Conservation (phyloP, 1,140 invertebrate genomes). For the Proctacanthus coquilletti region DNA sequence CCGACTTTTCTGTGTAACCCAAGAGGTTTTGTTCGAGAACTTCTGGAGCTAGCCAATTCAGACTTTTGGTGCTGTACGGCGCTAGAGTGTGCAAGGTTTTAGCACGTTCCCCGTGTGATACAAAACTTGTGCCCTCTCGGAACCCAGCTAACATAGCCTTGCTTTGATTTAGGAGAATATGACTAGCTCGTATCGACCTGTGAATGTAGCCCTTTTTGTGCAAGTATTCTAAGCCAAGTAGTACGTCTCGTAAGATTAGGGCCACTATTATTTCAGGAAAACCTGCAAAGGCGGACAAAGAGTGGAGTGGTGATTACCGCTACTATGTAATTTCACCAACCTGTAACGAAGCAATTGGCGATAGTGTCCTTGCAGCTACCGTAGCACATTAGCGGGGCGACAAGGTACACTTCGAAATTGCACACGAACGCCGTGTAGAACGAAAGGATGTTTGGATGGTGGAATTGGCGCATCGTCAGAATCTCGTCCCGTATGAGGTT, state of each 20-base stretch:
- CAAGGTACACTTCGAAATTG: slow-evolving; percentile 55
- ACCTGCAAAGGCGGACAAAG: slow-evolving; percentile 24
- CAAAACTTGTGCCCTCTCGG: slow-evolving; percentile 54
- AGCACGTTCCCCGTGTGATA: slow-evolving; percentile 52
- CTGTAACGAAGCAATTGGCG: slow-evolving; percentile 57
- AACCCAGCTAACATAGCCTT: slow-evolving; percentile 49
- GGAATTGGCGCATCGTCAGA: slow-evolving; percentile 52
- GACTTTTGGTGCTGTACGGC: slow-evolving; percentile 44
- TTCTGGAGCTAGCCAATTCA: slow-evolving; percentile 84
- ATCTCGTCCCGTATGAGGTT: slow-evolving; percentile 61
- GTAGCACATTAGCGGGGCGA: slow-evolving; percentile 64
- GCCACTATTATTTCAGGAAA: slow-evolving; percentile 67
- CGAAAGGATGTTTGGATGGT: slow-evolving; percentile 60
- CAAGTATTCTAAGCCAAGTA: slow-evolving; percentile 66
- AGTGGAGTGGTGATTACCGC: no score
- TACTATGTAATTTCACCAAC: slow-evolving; percentile 17
- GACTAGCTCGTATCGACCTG: slow-evolving; percentile 70
- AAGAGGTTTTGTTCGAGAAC: slow-evolving; percentile 78
- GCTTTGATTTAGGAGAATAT: slow-evolving; percentile 43
- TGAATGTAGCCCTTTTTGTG: slow-evolving; percentile 75
- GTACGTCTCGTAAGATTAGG: slow-evolving; percentile 60
- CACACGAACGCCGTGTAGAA: slow-evolving; percentile 58
- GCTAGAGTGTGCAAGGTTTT: slow-evolving; percentile 59
- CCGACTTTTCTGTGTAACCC: slow-evolving; percentile 78
- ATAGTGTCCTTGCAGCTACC: slow-evolving; percentile 68